phyloP scores from a whole-genome alignment of 2,888 invertebrate species.

The Boloria euphrosyne region DNA sequence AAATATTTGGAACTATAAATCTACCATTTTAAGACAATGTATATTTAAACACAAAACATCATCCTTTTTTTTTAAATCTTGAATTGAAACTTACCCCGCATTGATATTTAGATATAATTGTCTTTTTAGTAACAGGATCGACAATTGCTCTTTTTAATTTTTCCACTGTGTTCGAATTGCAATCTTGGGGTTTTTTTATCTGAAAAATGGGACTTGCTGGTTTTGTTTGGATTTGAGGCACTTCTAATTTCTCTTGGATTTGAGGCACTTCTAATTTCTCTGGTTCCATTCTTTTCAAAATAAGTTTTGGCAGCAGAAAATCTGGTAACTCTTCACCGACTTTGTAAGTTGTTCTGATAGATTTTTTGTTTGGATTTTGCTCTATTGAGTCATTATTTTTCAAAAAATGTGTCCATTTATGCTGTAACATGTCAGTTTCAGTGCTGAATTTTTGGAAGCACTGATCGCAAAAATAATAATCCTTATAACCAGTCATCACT shows the following conservation, averaged over 20 bases:
- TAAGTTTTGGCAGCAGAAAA: constrained; percentile 53
- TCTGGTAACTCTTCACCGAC: constrained; percentile 55
- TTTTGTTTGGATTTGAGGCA: constrained; percentile 25
- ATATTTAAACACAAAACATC: too few species aligned
- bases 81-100: constrained; percentile 54
- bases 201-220: background rate
- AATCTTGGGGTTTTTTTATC: constrained; percentile 18
- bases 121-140: constrained; percentile 58
- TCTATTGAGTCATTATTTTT: constrained; percentile 55
- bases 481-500: constrained; percentile 62
- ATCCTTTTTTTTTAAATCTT: too few species aligned
- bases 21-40: too few species aligned
- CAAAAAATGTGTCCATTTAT: constrained; percentile 70
- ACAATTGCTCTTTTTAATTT: constrained; percentile 52
- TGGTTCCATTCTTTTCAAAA: constrained; percentile 51
- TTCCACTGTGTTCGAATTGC: constrained; percentile 33
- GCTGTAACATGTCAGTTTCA: constrained; percentile 65
- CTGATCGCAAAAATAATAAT: constrained; percentile 68
- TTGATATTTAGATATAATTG: constrained; percentile 59
- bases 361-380: constrained; percentile 2
- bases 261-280: constrained; percentile 27
- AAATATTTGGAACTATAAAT: too few species aligned
- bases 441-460: constrained; percentile 63
- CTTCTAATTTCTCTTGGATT: too few species aligned
- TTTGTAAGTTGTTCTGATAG: constrained; percentile 47